Percentiles rank a stretch among this genome's conserved stretches.
These are phyloP conservation scores for Cotesia typhae DNA, from an alignment of 1,140 invertebrate species.

Conservation along the genomic window DNA sequence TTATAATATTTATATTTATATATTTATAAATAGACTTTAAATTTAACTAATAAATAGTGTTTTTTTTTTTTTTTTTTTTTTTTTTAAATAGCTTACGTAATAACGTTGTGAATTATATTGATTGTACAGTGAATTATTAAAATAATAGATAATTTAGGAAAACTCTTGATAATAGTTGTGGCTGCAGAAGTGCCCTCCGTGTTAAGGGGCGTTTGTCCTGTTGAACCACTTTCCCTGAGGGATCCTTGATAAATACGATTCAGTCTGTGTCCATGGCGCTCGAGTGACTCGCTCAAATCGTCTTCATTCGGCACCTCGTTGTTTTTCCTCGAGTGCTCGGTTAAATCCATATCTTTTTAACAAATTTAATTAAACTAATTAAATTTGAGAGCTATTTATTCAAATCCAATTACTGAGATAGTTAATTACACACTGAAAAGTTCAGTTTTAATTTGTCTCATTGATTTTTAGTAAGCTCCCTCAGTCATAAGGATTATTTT, in stretches of 20 bases:
- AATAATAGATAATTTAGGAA: neutral
- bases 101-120: neutral
- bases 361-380: slow-evolving; percentile 29
- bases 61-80: neutral
- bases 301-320: slow-evolving; percentile 43
- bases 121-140: neutral
- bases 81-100: neutral
- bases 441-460: neutral
- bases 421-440: neutral
- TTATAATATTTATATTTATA: neutral
- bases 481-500: too few relatives aligned
- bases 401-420: neutral
- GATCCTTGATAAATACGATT: slow-evolving; percentile 57
- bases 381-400: slow-evolving; percentile 8
- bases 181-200: slow-evolving; percentile 32
- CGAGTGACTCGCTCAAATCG: slow-evolving; percentile 44
- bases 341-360: slow-evolving; percentile 49
- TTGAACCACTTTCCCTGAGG: slow-evolving; percentile 54
- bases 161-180: slow-evolving; percentile 25
- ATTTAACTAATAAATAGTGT: neutral
- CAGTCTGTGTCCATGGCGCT: slow-evolving; percentile 48
- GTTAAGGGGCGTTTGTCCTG: slow-evolving; percentile 38
- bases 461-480: too few relatives aligned
- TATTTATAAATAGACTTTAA: neutral
- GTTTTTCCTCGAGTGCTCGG: slow-evolving; percentile 50